A percentile compares a stretch with the other conserved stretches of the same genome.
phyloP scores from a whole-genome alignment of 2,888 invertebrate species.

The Digitonthophagus gazella region DNA sequence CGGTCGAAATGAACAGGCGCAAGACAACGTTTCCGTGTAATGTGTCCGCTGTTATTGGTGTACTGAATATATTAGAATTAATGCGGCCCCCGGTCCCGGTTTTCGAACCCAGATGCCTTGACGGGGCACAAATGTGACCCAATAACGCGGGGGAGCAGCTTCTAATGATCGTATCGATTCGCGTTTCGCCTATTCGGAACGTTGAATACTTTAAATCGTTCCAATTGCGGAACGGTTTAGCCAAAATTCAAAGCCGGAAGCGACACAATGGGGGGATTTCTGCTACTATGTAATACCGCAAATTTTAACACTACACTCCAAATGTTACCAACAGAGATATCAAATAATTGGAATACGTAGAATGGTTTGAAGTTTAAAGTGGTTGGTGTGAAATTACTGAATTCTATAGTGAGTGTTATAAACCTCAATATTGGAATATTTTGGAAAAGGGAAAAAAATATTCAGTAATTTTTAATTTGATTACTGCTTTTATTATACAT shows the following conservation, averaged over 20 bases:
- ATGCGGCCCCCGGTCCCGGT: background rate
- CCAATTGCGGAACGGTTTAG: background rate
- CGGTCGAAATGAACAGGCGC: background rate
- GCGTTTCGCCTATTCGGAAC: background rate
- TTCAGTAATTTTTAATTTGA: too few species aligned
- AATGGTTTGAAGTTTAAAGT: background rate
- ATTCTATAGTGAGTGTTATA: too few species aligned
- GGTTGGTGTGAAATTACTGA: too few species aligned
- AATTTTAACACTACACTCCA: background rate
- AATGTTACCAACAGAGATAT: background rate
- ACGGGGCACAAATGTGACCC: background rate
- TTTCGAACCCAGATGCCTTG: background rate
- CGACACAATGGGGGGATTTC: background rate
- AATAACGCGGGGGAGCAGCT: background rate
- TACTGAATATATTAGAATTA: conserved; percentile 17
- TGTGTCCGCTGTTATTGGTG: conserved; percentile 12
- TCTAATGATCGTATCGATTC: background rate
- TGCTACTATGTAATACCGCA: background rate
- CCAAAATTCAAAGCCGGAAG: background rate
- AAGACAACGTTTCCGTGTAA: background rate
- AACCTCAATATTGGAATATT: too few species aligned
- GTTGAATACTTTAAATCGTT: background rate
- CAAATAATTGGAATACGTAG: background rate
- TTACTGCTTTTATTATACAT: too few species aligned
- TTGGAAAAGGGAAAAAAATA: too few species aligned